These are phyloP conservation scores for Leptopilina syphax DNA, from an alignment of 2,888 invertebrate genomes.

Conservation along the genomic window DNA sequence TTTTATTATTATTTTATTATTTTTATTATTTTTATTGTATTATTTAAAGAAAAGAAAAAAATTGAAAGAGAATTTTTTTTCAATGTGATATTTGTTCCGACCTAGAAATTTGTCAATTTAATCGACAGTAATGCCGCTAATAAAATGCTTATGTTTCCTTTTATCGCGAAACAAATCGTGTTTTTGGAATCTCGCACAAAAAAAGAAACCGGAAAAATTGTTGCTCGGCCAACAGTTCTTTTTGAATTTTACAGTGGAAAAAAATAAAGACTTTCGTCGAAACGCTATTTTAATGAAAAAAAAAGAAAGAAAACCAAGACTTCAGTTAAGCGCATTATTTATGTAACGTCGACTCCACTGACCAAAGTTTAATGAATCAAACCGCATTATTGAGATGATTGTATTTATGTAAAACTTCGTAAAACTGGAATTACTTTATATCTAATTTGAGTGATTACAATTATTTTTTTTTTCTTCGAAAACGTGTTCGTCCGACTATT, in stretches of 20 bases:
- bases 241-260: constrained; percentile 20
- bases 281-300: constrained; percentile 3
- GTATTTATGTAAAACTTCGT: constrained; percentile 21
- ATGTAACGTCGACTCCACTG: constrained; percentile 25
- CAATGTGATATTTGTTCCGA: neutral
- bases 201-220: neutral
- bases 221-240: constrained; percentile 7
- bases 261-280: constrained; percentile 8
- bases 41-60: neutral
- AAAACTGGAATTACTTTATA: constrained; percentile 18
- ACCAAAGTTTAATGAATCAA: constrained; percentile 28
- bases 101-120: constrained; percentile 23
- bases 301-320: neutral
- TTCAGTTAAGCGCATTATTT: constrained; percentile 26
- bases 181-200: constrained; percentile 37
- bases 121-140: constrained; percentile 5
- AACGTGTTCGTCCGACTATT: constrained; percentile 20
- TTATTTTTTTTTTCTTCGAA: neutral
- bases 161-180: constrained; percentile 19
- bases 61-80: neutral
- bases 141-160: neutral
- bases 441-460: constrained; percentile 16
- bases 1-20: no score
- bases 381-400: constrained; percentile 33
- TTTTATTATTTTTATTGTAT: neutral